Evolutionary conservation across 2,113 vertebrate species (phyloP), one percentile per base, ranked within the genome.

Genomic region (Phylloscopus trochiloides): DNA sequence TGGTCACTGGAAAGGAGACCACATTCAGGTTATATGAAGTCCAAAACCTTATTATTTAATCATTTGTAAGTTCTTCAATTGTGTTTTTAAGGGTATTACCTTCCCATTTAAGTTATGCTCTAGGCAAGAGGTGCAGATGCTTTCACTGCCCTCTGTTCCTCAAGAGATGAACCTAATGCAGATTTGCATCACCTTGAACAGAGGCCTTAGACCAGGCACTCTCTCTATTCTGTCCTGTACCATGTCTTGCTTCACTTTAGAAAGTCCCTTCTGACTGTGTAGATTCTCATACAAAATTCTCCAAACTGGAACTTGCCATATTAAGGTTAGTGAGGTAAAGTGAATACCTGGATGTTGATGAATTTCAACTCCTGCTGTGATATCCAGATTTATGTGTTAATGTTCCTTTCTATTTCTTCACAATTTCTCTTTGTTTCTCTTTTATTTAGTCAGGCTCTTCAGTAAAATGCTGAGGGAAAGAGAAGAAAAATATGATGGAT

Each of bases 401-500:
- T 61, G 6, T 14, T 88, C 81, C 48, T 45, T 85, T 34, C 68
- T 68, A 38, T 75, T 84, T 94, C 62, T 91, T 87, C 59, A 62
- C 47, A 71, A 78, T 71, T 61, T 63, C 7, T 80, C 42, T 50
- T 45, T 43, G 29, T 55, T 90, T 73, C 22, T 18, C 22, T 61
- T 78, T 40, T 32, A 26, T 61, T 68, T 91, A 66, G 21, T 24
- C 32, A 84, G 75, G 50, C 43, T 83, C 91, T 80, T 93, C 24
- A 45, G 61, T 80, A 93, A 59, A 67, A 81, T 5, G 9, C n/a
- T 82, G 36, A 90, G n/a, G 24, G 61, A n/a, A 50, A 72, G 63
- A 91, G 45, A 92, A 89, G 72, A 26, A 78, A 94, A 92, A 81
- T 57, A 66, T 25, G 52, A 93, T 70, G 55, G 45, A 91, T 96